Evolutionary conservation across 1,140 invertebrate species (phyloP), one percentile per base, ranked within the genome.

Genomic region (Drosophila repleta): DNA sequence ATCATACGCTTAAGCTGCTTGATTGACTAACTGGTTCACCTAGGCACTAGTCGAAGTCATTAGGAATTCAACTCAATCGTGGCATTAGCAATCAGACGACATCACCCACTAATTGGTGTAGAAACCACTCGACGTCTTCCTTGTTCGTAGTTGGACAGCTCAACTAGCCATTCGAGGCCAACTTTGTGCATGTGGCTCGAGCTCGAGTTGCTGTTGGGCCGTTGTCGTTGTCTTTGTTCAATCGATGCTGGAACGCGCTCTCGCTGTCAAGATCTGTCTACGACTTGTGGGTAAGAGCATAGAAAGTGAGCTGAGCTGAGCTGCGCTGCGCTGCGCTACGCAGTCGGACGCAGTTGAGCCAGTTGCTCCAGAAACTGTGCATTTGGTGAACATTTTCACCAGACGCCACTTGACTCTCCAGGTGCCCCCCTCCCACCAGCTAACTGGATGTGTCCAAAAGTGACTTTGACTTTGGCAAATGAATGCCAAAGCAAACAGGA

Each of bases 401-500:
- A 35, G 58, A 52, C 55, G 58, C 49, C 49, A 72, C 39, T 67
- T 73, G 70, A 76, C 74, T 76, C 74, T 76, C 74, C 74, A 76
- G 62, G 69, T 35, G 13, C 7, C n/a, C 21, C 24, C 6, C 11
- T 24, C 15, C 13, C 37, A 0, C 18, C 15, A 5, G 21, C 29
- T 11, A 35, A n/a, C 35, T 32, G 45, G 11, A 21, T 46, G 10
- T 46, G 18, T 43, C 39, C 13, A 32, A 32, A 49, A 21, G 41
- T 55, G 55, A 67, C 74, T 67, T 76, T 76, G 74, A 76, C 63
- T 69, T 76, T 68, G 60, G 70, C 63, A 76, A 49, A 72, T 67
- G 58, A 66, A 71, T 71, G 53, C 61, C 46, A 77, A 46, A 67
- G 70, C 52, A 74, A 82, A 82, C 79, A 83, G 79, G 79, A 83